These are phyloP conservation scores for honey bee (Apis mellifera) DNA, from an alignment of 1,140 invertebrate species.

Conservation along the genomic window Amel_HAv3.1 CM009936.2:16188001-16188500, in stretches of 20 bases:
- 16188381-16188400: slow-evolving; percentile 18
- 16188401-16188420: slow-evolving; percentile 29
- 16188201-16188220: background rate
- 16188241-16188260: background rate
- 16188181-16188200: background rate
- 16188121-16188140: background rate
- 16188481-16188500: background rate
- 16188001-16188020: background rate
- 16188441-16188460: background rate
- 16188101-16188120: background rate
- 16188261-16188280: background rate
- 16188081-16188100: too few species aligned
- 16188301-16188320: background rate
- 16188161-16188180: background rate
- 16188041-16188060: background rate
- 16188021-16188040: too few species aligned
- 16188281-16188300: slow-evolving; percentile 5
- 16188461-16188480: background rate
- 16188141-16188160: background rate
- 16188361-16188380: slow-evolving; percentile 44
- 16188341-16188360: slow-evolving; percentile 8
- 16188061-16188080: background rate
- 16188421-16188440: slow-evolving; percentile 13
- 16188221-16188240: background rate
- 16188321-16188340: slow-evolving; percentile 3